phyloP scores from a whole-genome alignment of 2,888 invertebrate genomes.

The Aspidiotus rigidus region DNA sequence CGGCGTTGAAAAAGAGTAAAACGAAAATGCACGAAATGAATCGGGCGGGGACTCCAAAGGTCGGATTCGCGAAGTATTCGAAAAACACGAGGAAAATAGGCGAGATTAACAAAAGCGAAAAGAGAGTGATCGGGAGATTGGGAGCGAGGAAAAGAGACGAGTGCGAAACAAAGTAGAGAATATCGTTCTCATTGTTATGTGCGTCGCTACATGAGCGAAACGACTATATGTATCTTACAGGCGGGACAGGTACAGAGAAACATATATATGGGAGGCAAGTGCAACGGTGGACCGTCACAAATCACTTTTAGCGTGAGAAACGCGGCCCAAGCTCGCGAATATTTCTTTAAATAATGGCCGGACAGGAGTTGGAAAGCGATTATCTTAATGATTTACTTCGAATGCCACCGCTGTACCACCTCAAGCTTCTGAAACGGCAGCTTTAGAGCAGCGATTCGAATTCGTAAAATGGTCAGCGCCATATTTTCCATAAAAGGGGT shows the following conservation, averaged over 20 bases:
- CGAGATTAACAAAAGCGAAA: constrained; percentile 21
- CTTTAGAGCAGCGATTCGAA: constrained; percentile 26
- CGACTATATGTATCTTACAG: not conserved
- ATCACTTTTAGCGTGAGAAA: constrained; percentile 33
- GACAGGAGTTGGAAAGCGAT: constrained; percentile 33
- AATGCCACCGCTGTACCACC: constrained; percentile 28
- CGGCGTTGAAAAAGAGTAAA: too few relatives aligned
- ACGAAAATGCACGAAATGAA: too few relatives aligned
- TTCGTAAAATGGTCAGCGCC: constrained; percentile 33
- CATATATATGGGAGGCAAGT: not conserved
- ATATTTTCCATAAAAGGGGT: constrained; percentile 33
- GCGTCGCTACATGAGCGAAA: constrained; percentile 3
- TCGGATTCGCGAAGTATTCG: constrained; percentile 2
- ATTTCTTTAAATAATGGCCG: constrained; percentile 33
- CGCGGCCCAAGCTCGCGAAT: constrained; percentile 32
- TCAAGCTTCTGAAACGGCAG: constrained; percentile 31
- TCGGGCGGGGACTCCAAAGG: not conserved
- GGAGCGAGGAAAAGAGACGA: not conserved
- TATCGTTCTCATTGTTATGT: constrained; percentile 28
- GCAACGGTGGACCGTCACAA: constrained; percentile 29
- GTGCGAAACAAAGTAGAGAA: constrained; percentile 10
- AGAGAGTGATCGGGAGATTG: not conserved
- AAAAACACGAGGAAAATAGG: constrained; percentile 31
- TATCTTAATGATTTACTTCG: constrained; percentile 33
- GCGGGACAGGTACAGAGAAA: not conserved